Base-by-base conservation (phyloP, 2,113 vertebrate genomes). In the Athene noctua region DNA sequence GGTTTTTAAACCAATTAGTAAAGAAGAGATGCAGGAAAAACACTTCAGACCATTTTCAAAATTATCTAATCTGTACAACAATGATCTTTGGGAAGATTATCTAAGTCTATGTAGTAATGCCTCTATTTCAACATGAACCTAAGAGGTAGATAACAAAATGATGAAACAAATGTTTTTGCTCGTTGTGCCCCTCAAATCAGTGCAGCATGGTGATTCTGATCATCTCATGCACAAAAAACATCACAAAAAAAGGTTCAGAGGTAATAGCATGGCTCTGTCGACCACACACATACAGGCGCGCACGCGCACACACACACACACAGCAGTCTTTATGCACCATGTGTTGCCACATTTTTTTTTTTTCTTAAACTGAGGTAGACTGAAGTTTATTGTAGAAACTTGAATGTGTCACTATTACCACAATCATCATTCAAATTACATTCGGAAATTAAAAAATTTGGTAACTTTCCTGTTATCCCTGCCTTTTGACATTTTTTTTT, bases 131-230 rank as follows among this genome's bases (percentile, higher is more conserved):
- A 99, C 98, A 98, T 97, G 95, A 98, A 98, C 98, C 98, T 98
- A 99, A 98, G 99, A 99, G 99, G 99, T 99, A 99, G 99, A 99
- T 99, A 99, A 98, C 98, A 98, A 99, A 98, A 98, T 98, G 98
- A 98, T 98, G 98, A 98, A 98, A 94, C 97, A 98, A 98, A 98
- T 98, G 97, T 98, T 98, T 98, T 98, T 97, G 98, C 97, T 96
- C 96, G 95, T 98, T 98, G 98, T 98, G 98, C 98, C 99, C 98
- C 98, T 99, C 98, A 98, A 98, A 97, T 98, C 98, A 99, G 98
- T 98, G 97, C 97, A 98, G 97, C 97, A 94, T 97, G 98, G 97
- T 97, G 98, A 98, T 97, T 97, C 95, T 97, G 97, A 98, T 97
- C 97, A 97, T 97, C 98, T 98, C 97, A 98, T 97, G 98, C 98